Evolutionary conservation across 1,140 invertebrate species (phyloP).

Genomic region (Ctenoplectra terminalis): DNA sequence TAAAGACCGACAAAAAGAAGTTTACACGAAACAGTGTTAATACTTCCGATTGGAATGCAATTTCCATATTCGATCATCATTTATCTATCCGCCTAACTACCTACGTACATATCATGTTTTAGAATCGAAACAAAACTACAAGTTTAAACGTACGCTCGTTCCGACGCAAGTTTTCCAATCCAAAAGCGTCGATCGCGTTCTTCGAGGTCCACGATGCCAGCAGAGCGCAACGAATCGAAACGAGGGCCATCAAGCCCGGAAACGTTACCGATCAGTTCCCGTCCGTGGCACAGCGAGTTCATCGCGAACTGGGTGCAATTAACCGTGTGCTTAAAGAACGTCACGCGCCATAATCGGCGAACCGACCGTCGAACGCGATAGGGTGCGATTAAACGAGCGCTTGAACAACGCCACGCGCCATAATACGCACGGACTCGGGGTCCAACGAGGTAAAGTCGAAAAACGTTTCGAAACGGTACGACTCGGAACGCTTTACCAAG

Average conservation of each 20-base stretch:
- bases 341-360: constrained; percentile 14
- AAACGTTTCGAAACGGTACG: not conserved
- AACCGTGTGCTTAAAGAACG: constrained; percentile 4
- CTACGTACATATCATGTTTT: no score
- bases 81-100: no score
- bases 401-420: constrained; percentile 27
- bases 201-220: not conserved
- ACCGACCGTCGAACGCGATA: not conserved
- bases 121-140: no score
- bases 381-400: not conserved
- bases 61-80: no score
- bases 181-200: not conserved
- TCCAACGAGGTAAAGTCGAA: constrained; percentile 2
- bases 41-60: no score
- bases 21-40: no score
- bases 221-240: not conserved
- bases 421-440: not conserved
- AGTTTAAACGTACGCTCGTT: not conserved
- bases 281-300: not conserved
- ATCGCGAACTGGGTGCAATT: not conserved
- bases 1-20: no score
- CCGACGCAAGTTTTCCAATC: not conserved
- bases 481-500: constrained; percentile 57
- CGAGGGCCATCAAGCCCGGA: not conserved
- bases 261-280: not conserved